phyloP scores from a whole-genome alignment of 2,113 vertebrate genomes.

The Nannobrachium achirus region DNA sequence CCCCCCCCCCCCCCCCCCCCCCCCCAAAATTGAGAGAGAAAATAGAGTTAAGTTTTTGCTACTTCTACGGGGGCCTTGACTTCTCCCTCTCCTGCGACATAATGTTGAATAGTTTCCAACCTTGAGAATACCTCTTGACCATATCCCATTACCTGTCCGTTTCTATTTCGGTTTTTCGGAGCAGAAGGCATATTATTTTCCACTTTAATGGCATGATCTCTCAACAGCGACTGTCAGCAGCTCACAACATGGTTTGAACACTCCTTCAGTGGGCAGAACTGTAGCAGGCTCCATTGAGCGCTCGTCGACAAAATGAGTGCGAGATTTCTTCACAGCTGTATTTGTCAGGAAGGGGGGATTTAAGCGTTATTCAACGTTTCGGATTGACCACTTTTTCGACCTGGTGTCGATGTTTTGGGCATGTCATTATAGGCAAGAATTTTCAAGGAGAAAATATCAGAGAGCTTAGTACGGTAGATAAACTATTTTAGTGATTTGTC shows the following conservation, averaged over 20 bases:
- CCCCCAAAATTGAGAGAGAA: constrained; percentile 34
- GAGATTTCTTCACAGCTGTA: constrained; percentile 27
- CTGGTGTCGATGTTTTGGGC: no score
- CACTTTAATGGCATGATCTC: constrained; percentile 62
- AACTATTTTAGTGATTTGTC: no score
- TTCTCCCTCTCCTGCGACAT: constrained; percentile 33
- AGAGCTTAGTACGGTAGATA: no score
- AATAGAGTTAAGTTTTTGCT: constrained; percentile 26
- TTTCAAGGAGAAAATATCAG: no score
- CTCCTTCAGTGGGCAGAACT: constrained; percentile 42
- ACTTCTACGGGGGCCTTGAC: constrained; percentile 21
- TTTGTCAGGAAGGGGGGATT: not conserved
- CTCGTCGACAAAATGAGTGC: constrained; percentile 16
- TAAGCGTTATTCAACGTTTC: not conserved
- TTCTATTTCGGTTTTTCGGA: constrained; percentile 60
- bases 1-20: not conserved
- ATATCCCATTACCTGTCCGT: constrained; percentile 57
- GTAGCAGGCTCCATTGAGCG: constrained; percentile 43
- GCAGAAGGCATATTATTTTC: constrained; percentile 63
- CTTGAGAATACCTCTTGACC: constrained; percentile 44
- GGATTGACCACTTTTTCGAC: not conserved
- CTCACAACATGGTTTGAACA: constrained; percentile 44
- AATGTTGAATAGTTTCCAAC: constrained; percentile 57
- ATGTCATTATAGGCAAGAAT: no score
- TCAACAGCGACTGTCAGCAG: constrained; percentile 61